Conservation (phyloP, 2,888 invertebrate species). For the Cyclophora albipunctata region DNA sequence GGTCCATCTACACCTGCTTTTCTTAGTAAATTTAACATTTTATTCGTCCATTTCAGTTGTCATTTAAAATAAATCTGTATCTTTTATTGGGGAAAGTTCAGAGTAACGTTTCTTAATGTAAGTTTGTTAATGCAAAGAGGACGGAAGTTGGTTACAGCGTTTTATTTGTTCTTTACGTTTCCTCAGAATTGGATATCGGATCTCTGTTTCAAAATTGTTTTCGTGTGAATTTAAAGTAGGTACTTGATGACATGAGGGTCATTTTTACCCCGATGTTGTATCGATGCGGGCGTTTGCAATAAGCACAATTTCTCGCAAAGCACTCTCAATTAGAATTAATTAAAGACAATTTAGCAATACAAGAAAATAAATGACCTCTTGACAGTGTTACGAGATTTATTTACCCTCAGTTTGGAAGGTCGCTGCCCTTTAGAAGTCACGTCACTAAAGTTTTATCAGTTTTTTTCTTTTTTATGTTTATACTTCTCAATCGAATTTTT, state of each 20-base stretch:
- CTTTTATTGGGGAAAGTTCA: conserved; percentile 37
- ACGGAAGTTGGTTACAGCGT: conserved; percentile 31
- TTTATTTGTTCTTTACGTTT: conserved; percentile 32
- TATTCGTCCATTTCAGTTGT: conserved; percentile 38
- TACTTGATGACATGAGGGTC: conserved; percentile 42
- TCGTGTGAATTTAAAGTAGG: conserved; percentile 46
- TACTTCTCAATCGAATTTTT: too few species aligned
- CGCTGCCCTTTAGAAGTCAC: conserved; percentile 18
- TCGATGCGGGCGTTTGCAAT: conserved; percentile 67
- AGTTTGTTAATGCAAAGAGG: conserved; percentile 22
- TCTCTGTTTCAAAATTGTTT: conserved; percentile 34
- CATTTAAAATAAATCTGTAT: conserved; percentile 34
- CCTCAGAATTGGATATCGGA: conserved; percentile 26
- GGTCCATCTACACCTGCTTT: conserved; percentile 36
- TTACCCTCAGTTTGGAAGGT: conserved; percentile 3
- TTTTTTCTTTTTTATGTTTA: too few species aligned
- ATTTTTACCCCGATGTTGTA: conserved; percentile 34
- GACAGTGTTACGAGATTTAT: conserved; percentile 59
- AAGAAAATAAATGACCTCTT: conserved; percentile 61
- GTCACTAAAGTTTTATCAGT: too few species aligned
- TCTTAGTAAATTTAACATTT: conserved; percentile 49
- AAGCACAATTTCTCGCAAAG: conserved; percentile 52
- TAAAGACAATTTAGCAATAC: conserved; percentile 73
- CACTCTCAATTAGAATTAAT: conserved; percentile 72
- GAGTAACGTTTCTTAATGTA: conserved; percentile 29